Base-by-base conservation (phyloP, 37 sponge, comb jelly and placozoan species). In the Petrosia ficiformis region DNA sequence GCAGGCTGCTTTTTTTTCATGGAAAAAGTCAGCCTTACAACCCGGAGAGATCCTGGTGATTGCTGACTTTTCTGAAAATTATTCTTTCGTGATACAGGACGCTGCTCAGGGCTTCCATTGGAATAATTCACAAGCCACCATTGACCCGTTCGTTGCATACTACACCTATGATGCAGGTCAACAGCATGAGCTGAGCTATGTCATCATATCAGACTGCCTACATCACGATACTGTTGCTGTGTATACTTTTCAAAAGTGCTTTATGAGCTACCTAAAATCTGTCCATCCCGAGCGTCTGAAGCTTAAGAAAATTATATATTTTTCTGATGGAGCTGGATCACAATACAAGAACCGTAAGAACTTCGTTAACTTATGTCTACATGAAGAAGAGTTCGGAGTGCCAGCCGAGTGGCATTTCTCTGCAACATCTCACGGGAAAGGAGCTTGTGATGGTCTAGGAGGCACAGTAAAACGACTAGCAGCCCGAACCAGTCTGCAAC, bases 381-480 rank as follows among this genome's bases (percentile, higher is more conserved):
- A 86, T 67, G 43, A 75, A 34, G 42, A 29, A 57, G 80, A 86
- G 41, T 86, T 86, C 60, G 86, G 86, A n/a, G 64, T 79, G 26
- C 36, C 34, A 44, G 87, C 71, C 28, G 77, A 70, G 38, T 87
- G 87, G 87, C 70, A 87, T 48, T 87, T 87, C 39, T 71, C 57
- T 69, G 86, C 86, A 36, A 86, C 86, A 36, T 79, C 84, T 30
- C 84, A 84, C 71, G 84, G 84, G 26, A 84, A 84, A 77, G 77
- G 78, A 42, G 67, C 84, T 31, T 73, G 86, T 78, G 86, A 85
- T 78, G 86, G 86, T 52, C 59, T 85, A 2, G 86, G 86, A 41
- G 86, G 86, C 22, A 78, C 86, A 44, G 68, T 85, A 29, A 85
- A 85, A 68, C 36, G 79, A 2, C 44, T 78, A 2, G 79, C 86